These are phyloP conservation scores for Euphydryas editha DNA, from an alignment of 2,888 invertebrate species.

Conservation along the genomic window DNA sequence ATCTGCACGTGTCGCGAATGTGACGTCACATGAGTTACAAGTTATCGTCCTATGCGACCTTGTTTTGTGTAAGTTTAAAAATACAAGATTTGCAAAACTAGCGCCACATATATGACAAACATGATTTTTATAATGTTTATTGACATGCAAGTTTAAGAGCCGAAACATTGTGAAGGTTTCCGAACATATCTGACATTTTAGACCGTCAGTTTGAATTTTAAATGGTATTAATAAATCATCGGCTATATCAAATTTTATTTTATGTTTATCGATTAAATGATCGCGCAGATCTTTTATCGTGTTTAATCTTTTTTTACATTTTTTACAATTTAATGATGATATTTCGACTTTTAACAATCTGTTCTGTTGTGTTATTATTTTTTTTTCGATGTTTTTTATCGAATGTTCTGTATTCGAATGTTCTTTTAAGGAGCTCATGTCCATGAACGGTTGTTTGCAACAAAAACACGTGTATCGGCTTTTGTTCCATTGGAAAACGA, in stretches of 20 bases:
- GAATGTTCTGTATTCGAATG: slow-evolving; percentile 58
- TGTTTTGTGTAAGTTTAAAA: slow-evolving; percentile 66
- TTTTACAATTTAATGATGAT: slow-evolving; percentile 59
- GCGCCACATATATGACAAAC: slow-evolving; percentile 72
- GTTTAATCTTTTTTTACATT: slow-evolving; percentile 52
- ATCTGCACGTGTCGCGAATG: slow-evolving; percentile 51
- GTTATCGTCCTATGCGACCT: slow-evolving; percentile 56
- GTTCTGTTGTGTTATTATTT: slow-evolving; percentile 68
- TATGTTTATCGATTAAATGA: slow-evolving; percentile 57
- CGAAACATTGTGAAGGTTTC: slow-evolving; percentile 62
- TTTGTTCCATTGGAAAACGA: slow-evolving; percentile 73
- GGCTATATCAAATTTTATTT: slow-evolving; percentile 49
- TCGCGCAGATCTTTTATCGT: slow-evolving; percentile 50
- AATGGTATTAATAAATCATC: slow-evolving; percentile 70
- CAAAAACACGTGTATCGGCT: slow-evolving; percentile 71
- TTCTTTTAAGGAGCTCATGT: slow-evolving; percentile 55
- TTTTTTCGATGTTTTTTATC: slow-evolving; percentile 61
- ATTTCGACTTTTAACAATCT: slow-evolving; percentile 70
- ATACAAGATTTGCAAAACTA: slow-evolving; percentile 67
- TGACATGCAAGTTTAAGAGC: slow-evolving; percentile 70
- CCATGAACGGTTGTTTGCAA: slow-evolving; percentile 67
- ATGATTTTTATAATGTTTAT: slow-evolving; percentile 70
- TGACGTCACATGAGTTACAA: slow-evolving; percentile 58
- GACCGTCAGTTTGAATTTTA: slow-evolving; percentile 53
- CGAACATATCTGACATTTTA: slow-evolving; percentile 66